A percentile compares a stretch with the other conserved stretches of the same genome.
Conservation (phyloP, 2,888 invertebrate species). For the Agrochola lychnidis region DNA sequence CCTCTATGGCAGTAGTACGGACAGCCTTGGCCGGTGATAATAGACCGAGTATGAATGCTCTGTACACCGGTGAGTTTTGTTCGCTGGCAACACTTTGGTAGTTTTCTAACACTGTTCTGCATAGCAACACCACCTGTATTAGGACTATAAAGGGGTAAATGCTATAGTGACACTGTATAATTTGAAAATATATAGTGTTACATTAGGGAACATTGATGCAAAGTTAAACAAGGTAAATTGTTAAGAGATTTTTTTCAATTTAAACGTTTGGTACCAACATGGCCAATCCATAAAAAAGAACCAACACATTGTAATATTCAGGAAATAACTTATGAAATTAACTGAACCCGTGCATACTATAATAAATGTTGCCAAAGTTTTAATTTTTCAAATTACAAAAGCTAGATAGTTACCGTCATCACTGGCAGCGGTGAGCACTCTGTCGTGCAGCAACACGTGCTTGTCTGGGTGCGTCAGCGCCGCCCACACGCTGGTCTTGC, state of each 20-base stretch:
- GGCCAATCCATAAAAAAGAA: not conserved
- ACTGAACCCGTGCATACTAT: not conserved
- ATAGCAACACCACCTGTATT: conserved; percentile 93
- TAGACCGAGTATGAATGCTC: conserved; percentile 93
- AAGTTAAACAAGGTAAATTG: too few species aligned
- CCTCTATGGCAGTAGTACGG: conserved; percentile 91
- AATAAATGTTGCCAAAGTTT: not conserved
- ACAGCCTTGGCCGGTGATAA: conserved; percentile 92
- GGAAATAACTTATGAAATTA: not conserved
- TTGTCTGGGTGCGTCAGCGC: conserved; percentile 94
- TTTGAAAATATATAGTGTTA: conserved; percentile 35
- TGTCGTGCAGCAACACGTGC: conserved; percentile 95
- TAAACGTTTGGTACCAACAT: not conserved
- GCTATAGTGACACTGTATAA: conserved; percentile 78
- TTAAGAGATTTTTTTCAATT: not conserved
- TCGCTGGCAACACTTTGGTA: conserved; percentile 93
- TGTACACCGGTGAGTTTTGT: conserved; percentile 92
- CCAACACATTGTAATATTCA: not conserved
- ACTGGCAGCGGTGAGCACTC: conserved; percentile 93
- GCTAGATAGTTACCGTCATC: conserved; percentile 91
- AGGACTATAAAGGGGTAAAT: conserved; percentile 89
- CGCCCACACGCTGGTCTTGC: conserved; percentile 91
- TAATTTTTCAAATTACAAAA: not conserved
- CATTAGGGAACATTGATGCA: not conserved
- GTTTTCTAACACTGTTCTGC: conserved; percentile 93